A percentile compares a stretch with the other conserved stretches of the same genome.
Evolutionary conservation across 64 coral and sea anemone genomes (phyloP).

Genomic region (Astreopora myriophthalma): DNA sequence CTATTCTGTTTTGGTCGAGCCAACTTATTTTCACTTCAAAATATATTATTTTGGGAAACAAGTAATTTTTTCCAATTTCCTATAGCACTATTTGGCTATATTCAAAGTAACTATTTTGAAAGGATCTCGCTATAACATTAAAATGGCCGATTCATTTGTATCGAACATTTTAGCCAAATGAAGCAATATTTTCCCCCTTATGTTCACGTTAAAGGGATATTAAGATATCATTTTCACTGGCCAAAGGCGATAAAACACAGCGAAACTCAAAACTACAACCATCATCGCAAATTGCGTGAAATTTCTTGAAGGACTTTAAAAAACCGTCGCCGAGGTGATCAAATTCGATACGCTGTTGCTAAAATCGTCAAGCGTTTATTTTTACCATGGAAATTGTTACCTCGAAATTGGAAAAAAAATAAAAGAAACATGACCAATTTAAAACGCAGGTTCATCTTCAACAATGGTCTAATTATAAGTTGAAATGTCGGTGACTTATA

Average conservation of each 20-base stretch:
- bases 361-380: not conserved
- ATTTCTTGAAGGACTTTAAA: not conserved
- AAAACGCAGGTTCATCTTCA: not conserved
- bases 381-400: not conserved
- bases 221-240: slow-evolving; percentile 18
- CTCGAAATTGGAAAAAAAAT: not conserved
- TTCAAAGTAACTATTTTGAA: slow-evolving; percentile 87
- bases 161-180: slow-evolving; percentile 59
- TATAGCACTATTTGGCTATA: slow-evolving; percentile 60
- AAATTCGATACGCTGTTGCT: not conserved
- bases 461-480: slow-evolving; percentile 32
- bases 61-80: slow-evolving; percentile 90
- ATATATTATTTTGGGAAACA: slow-evolving; percentile 84
- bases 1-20: slow-evolving; percentile 29
- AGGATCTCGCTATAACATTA: slow-evolving; percentile 52
- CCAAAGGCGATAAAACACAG: slow-evolving; percentile 15
- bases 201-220: slow-evolving; percentile 56
- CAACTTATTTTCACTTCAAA: slow-evolving; percentile 23
- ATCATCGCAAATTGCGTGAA: not conserved
- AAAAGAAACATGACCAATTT: not conserved
- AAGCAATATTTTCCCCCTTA: slow-evolving; percentile 69
- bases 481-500: slow-evolving; percentile 11
- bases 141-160: slow-evolving; percentile 80
- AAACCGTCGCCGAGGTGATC: not conserved
- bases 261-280: slow-evolving; percentile 17